Evolutionary conservation across 2,797 vertebrate genomes (phyloP).

Genomic region (Anolis apletophallus): DNA sequence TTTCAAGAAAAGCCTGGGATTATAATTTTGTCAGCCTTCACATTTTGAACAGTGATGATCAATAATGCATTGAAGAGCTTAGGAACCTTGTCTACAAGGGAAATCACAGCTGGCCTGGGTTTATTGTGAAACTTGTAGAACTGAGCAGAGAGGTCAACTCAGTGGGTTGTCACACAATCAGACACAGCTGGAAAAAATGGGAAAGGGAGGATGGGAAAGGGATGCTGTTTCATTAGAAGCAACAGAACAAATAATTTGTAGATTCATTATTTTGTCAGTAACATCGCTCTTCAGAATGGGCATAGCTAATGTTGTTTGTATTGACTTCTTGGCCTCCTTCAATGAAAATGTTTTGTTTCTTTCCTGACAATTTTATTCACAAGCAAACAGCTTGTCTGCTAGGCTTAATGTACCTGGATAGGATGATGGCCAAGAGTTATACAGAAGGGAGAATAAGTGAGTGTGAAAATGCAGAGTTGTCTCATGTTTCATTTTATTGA

Average conservation of each 20-base stretch:
- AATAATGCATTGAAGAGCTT: slow-evolving; percentile 77
- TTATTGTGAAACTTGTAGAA: slow-evolving; percentile 70
- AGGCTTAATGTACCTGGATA: slow-evolving; percentile 82
- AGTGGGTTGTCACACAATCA: slow-evolving; percentile 64
- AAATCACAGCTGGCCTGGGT: slow-evolving; percentile 71
- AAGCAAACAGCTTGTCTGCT: slow-evolving; percentile 71
- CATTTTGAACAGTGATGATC: slow-evolving; percentile 75
- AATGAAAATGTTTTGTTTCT: slow-evolving; percentile 72
- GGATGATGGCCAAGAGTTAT: slow-evolving; percentile 76
- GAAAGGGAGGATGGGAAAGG: slow-evolving; percentile 50
- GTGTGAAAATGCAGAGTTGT: slow-evolving; percentile 84
- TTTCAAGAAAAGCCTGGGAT: slow-evolving; percentile 72
- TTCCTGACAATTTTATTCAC: slow-evolving; percentile 79
- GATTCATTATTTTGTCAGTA: slow-evolving; percentile 53
- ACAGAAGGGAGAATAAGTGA: slow-evolving; percentile 78
- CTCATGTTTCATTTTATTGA: slow-evolving; percentile 84
- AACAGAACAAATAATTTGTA: slow-evolving; percentile 56
- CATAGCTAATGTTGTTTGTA: slow-evolving; percentile 61
- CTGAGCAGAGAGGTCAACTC: slow-evolving; percentile 66
- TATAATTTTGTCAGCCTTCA: slow-evolving; percentile 67
- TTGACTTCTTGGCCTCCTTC: slow-evolving; percentile 59
- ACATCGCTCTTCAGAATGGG: slow-evolving; percentile 58
- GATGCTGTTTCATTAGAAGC: slow-evolving; percentile 48
- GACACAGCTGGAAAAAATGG: slow-evolving; percentile 56
- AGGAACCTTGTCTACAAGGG: slow-evolving; percentile 59